Evolutionary conservation across 2,888 invertebrate species (phyloP), one percentile per base, ranked within the genome.

Genomic region (Melanostoma mellinum): DNA sequence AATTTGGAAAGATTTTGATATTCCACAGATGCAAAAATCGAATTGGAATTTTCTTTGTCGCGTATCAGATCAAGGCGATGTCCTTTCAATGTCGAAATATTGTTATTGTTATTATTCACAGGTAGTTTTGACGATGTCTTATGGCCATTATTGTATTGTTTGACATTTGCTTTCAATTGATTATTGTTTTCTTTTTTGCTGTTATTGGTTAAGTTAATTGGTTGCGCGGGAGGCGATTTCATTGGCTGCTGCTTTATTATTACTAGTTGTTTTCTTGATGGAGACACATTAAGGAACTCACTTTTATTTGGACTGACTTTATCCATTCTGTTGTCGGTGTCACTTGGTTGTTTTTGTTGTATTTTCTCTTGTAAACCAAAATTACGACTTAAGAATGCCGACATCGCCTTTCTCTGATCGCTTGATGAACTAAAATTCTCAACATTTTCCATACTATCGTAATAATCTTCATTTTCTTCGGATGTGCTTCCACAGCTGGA

Each of bases 191-290:
- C 86, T 46, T 86, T 87, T 48, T 87, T 86, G 76, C 87, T 88
- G 53, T 75, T 73, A 32, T 74, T 81, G 60, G 82, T 82, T 74
- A 87, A 86, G 77, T 89, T 90, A 71, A 88, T 86, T 89, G 89
- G 89, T 87, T 89, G 90, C 88, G 91, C 91, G 91, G 91, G 91
- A 91, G 91, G 90, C 91, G 91, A 91, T 91, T 89, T 91, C 89
- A 90, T 90, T 89, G 89, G 90, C 90, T 91, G 91, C 90, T 89
- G 85, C 55, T 85, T 65, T 30, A 48, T 56, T 32, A 36, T 53
- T 69, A 38, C 69, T 58, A 20, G 35, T 56, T 36, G 87, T 79
- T 89, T 87, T 87, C 88, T 89, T 85, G 89, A 88, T 87, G 89
- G 86, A 87, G 89, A 88, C 69, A 89, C 87, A 33, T 85, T 86